Base-by-base conservation (phyloP, 1,140 invertebrate species). In the Daktulosphaira vitifoliae region DNA sequence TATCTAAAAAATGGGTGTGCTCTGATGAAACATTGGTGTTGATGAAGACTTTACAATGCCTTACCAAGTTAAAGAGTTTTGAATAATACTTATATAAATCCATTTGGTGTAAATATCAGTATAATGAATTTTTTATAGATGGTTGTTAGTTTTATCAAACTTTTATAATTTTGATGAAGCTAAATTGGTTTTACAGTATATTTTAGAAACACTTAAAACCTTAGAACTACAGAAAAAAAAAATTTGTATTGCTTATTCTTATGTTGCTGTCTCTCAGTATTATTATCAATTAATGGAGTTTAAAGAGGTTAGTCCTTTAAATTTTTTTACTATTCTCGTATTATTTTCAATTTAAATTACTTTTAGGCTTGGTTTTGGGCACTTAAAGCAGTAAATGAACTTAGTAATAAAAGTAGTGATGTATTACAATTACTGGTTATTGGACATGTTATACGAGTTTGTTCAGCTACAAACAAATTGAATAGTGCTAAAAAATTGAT, bases 11-110 rank as follows among this genome's bases (percentile, higher is more conserved):
- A 76, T 77, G 44, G 76, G 77, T 67, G 79, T 75, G 39, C 75
- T 75, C 13, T 66, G 71, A 49, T 72, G 70, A 65, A 78, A 75
- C 73, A 75, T 75, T 64, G 75, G 73, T 67, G 81, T 82, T 5
- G 77, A 88, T 50, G 83, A 89, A 69, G 88, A 85, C 74, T 85
- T 84, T 72, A 82, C 85, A 72, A 86, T 84, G 87, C 87, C 76
- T 71, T 73, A 69, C 48, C 23, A 50, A 49, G 38, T 39, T 25
- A 59, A 56, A 37, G n/a, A 20, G 9, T n/a, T n/a, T n/a, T 11
- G 11, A 50, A 16, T 53, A 22, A 9, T 56, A 48, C 11, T 29
- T 23, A 25, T 23, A 49, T 33, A 46, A 29, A 16, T 26, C 65
- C 13, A 53, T 37, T n/a, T n/a, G n/a, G n/a, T n/a, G n/a, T n/a